Base-by-base conservation (phyloP, 2,113 vertebrate species). In the Pseudonaja textilis region DNA sequence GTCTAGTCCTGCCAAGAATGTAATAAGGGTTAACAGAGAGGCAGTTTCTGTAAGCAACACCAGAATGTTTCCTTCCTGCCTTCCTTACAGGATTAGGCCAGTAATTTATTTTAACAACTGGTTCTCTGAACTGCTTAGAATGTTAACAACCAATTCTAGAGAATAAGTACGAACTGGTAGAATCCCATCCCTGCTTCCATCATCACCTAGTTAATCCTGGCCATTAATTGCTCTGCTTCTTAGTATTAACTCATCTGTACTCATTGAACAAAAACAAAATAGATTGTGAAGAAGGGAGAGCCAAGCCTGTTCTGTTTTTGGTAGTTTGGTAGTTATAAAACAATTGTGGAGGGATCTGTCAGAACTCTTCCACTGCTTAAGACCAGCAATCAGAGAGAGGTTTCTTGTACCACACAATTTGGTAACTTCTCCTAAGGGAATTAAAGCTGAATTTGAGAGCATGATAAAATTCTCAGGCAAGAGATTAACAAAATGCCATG, bases 201-300 rank as follows among this genome's bases (percentile, higher is more conserved):
- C 45, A 50, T 52, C 59, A 42, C 45, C 90, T 55, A 91, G n/a
- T 91, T 55, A 81, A 91, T 34, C 54, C 2, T 16, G 29, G 20
- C 89, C n/a, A 18, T 20, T 54, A 74, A 74, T 22, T 14, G 20
- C 69, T 85, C 64, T 52, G 54, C 64, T 85, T 69, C 64, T n/a
- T 90, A 69, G 50, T 50, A 90, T n/a, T 52, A 90, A 81, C 20
- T 90, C 50, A 90, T 85, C n/a, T 81, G 47, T 39, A 90, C n/a
- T 85, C 11, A 34, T n/a, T 23, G 47, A 81, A 81, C 90, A 69
- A n/a, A 25, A 90, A 74, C n/a, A 45, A 56, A 25, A 34, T 47
- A 34, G 20, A 69, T 8, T 90, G 45, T 5, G 14, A 87, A 52
- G 26, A 81, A 25, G 23, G n/a, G 23, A 26, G 8, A 74, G 45